Percentiles rank a stretch among this genome's conserved stretches.
Conservation (phyloP, 2,888 invertebrate species). For the Orthosia cruda region DNA sequence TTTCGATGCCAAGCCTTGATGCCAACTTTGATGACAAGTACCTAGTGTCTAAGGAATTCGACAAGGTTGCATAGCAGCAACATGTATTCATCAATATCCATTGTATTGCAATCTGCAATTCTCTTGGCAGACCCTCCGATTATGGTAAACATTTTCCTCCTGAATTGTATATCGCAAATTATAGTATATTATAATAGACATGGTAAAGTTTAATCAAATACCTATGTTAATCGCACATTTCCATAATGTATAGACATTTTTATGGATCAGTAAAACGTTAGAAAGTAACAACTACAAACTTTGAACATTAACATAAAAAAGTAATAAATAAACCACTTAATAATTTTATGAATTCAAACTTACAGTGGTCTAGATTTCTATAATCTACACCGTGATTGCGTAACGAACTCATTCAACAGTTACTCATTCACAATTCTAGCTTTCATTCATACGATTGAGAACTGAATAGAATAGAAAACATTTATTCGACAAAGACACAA, state of each 20-base stretch:
- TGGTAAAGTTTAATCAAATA: not conserved
- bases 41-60: not conserved
- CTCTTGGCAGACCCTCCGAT: not conserved
- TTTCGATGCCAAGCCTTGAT: not conserved
- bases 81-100: slow-evolving; percentile 1
- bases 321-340: not conserved
- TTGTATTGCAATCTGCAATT: slow-evolving; percentile 2
- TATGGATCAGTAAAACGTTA: not conserved
- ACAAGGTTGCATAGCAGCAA: not conserved
- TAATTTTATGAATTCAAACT: slow-evolving; percentile 8
- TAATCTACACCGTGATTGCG: not conserved
- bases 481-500: no score
- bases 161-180: not conserved
- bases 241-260: not conserved
- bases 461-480: no score
- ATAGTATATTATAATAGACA: not conserved
- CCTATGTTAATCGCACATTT: not conserved
- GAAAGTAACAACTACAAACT: slow-evolving; percentile 14
- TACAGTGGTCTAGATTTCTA: slow-evolving; percentile 8
- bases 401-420: slow-evolving; percentile 8
- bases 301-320: slow-evolving; percentile 1
- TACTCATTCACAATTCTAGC: slow-evolving; percentile 6
- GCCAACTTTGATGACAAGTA: not conserved
- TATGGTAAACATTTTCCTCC: not conserved
- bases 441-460: slow-evolving; percentile 18